A percentile compares a stretch with the other conserved stretches of the same genome.
These are phyloP conservation scores for Protobothrops flavoviridis DNA, from an alignment of 2,113 vertebrate species.

Conservation along the genomic window DNA sequence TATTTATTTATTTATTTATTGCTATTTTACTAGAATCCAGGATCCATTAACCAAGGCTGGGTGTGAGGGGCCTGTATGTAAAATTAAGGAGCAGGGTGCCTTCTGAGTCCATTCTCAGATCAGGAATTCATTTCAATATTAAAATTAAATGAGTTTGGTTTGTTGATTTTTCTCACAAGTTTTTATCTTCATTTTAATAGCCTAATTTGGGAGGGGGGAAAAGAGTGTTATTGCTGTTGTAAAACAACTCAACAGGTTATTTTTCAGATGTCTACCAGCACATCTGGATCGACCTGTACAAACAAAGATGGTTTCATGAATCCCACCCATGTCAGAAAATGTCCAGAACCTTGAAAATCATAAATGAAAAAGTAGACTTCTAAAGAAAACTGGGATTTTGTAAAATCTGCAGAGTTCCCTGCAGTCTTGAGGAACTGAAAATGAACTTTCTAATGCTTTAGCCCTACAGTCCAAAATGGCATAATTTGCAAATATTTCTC, in stretches of 20 bases:
- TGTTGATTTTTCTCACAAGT: background rate
- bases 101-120: background rate
- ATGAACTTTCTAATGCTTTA: background rate
- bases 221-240: background rate
- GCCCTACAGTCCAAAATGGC: background rate
- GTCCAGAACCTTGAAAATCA: background rate
- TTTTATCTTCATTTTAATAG: background rate
- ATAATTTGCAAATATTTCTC: background rate
- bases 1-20: no score
- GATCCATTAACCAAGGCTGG: background rate
- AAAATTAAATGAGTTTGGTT: no score
- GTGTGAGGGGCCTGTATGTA: background rate
- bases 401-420: background rate
- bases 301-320: background rate
- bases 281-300: background rate
- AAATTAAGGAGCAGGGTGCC: background rate
- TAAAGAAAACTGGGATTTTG: background rate
- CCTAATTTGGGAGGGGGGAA: background rate
- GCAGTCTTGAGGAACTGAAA: background rate
- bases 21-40: background rate
- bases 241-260: background rate
- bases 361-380: background rate
- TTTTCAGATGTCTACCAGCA: background rate
- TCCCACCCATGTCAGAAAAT: background rate
- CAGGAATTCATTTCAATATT: background rate